Percentiles rank a stretch among this genome's conserved stretches.
These are phyloP conservation scores for Dicycla oo DNA, from an alignment of 2,888 invertebrate species.

Conservation along the genomic window DNA sequence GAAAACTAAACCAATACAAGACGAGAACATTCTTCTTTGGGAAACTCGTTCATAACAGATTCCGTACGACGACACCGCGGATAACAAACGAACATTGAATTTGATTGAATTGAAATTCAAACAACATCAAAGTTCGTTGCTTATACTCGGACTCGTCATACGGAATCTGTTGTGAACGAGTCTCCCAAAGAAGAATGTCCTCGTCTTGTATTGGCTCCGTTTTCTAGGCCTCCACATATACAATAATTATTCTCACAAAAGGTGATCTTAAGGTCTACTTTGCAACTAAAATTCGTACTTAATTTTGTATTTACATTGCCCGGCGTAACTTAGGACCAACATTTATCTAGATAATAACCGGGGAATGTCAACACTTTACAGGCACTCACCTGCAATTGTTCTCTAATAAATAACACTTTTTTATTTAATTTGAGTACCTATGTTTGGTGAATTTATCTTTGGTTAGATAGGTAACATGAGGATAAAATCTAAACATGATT, in stretches of 20 bases:
- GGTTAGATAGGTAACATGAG: slow-evolving; percentile 45
- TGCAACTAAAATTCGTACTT: slow-evolving; percentile 22
- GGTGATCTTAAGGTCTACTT: slow-evolving; percentile 36
- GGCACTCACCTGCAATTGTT: neutral
- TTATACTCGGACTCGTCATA: too few species aligned
- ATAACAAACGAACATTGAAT: slow-evolving; percentile 55
- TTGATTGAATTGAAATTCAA: slow-evolving; percentile 45
- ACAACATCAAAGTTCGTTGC: slow-evolving; percentile 55
- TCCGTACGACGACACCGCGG: slow-evolving; percentile 76
- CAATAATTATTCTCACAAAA: slow-evolving; percentile 38
- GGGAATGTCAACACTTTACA: slow-evolving; percentile 20
- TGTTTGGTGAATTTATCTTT: slow-evolving; percentile 54
- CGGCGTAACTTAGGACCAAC: neutral
- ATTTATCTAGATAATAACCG: neutral
- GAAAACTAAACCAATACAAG: slow-evolving; percentile 92
- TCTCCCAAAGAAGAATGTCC: too few species aligned
- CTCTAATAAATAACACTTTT: neutral
- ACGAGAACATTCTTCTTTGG: slow-evolving; percentile 86
- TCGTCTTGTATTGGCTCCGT: too few species aligned
- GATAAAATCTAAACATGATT: slow-evolving; percentile 19
- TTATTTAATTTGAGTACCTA: neutral
- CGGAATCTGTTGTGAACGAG: too few species aligned
- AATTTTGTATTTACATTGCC: slow-evolving; percentile 35
- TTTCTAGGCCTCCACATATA: slow-evolving; percentile 31
- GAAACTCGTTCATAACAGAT: slow-evolving; percentile 73